Evolutionary conservation across 2,797 vertebrate species (phyloP), one percentile per base, ranked within the genome.

Genomic region (Poeciliopsis presidionis): DNA sequence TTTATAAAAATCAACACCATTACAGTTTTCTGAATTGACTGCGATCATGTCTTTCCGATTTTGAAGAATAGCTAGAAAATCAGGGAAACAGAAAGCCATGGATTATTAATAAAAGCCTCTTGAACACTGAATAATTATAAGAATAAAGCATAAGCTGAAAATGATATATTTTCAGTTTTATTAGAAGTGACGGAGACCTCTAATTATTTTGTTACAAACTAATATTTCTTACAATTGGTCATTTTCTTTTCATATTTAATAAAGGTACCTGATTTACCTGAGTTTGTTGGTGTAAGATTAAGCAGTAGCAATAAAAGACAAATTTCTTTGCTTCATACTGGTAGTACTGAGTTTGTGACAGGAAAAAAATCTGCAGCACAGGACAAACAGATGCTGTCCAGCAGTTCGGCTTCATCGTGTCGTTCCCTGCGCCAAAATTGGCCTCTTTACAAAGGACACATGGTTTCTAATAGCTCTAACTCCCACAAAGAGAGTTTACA

Each of bases 371-470:
- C 75, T 76, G 77, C 78, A 67, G 75, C 70, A n/a, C 33, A 39
- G 78, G 80, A 78, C 74, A 70, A 72, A 77, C 72, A 71, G 79
- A 85, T 22, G 46, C 75, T 90, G 72, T 78, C 71, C 83, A 76
- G 74, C 81, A 78, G 33, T 78, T 71, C 78, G 73, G 78, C 78
- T 84, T 81, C 47, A 81, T 76, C 76, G 59, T 72, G 73, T 39
- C 69, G 69, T 55, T 79, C 72, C 78, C 81, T 2, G 33, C 53
- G 80, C 79, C 75, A 87, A 87, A 72, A 75, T 71, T 30, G 41
- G 47, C 75, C 80, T 81, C 53, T 70, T 75, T 43, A 43, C 46
- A 53, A 79, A 84, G 81, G 80, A 91, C 85, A 81, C 73, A 47
- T 74, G 85, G 80, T 78, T 89, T 81, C 74, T 74, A 76, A 59